phyloP scores from a whole-genome alignment of 2,113 vertebrate genomes.

The Eulemur rufifrons region DNA sequence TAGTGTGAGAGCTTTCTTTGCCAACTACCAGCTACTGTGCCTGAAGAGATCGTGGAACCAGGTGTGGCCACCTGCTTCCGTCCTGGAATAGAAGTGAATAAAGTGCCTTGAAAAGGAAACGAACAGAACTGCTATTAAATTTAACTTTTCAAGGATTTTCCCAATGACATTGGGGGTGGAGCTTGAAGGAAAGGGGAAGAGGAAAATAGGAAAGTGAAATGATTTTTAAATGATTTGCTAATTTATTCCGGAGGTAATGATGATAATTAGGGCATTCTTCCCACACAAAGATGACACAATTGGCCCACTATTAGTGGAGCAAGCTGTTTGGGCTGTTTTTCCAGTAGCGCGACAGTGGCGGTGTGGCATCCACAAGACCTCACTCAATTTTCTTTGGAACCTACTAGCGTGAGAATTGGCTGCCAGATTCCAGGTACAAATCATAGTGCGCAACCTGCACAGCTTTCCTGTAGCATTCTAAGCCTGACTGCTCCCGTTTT shows the following conservation, averaged over 20 bases:
- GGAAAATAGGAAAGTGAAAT: constrained; percentile 4
- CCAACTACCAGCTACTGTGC: neutral
- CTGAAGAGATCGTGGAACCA: neutral
- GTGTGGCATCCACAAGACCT: neutral
- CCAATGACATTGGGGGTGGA: neutral
- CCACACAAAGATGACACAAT: constrained; percentile 50
- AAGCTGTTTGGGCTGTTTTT: constrained; percentile 64
- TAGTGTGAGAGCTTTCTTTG: neutral
- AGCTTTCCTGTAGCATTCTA: neutral
- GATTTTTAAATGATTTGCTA: constrained; percentile 2
- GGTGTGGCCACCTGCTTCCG: neutral
- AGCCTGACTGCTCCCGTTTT: neutral
- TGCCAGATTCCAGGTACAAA: neutral
- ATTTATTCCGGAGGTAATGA: neutral
- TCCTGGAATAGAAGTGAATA: neutral
- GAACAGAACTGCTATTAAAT: neutral
- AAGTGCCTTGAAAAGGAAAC: neutral
- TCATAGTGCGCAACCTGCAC: neutral
- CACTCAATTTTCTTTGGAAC: neutral
- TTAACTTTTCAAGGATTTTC: neutral
- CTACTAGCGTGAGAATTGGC: neutral
- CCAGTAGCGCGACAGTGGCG: neutral
- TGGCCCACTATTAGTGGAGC: neutral
- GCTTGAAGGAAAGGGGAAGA: neutral
- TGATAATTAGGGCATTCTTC: constrained; percentile 57